These are phyloP conservation scores for Lycorma delicatula DNA, from an alignment of 1,140 invertebrate genomes.

Conservation along the genomic window DNA sequence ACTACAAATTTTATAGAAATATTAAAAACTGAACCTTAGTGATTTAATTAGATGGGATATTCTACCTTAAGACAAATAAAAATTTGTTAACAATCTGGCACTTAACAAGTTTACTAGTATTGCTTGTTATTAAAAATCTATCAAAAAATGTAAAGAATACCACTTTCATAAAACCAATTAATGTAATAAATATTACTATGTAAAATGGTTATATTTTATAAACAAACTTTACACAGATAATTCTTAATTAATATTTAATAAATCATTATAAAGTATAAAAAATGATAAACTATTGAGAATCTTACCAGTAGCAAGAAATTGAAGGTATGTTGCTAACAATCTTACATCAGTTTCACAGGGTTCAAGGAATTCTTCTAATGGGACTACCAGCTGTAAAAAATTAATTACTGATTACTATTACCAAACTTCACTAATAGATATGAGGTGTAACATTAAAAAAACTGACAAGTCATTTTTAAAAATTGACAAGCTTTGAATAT, in stretches of 20 bases:
- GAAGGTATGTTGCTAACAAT: slow-evolving; percentile 53
- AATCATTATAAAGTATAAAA: neutral
- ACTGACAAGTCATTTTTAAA: neutral
- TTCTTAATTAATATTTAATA: neutral
- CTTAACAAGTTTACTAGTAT: too few species aligned
- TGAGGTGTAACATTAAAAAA: neutral
- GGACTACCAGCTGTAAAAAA: slow-evolving; percentile 38
- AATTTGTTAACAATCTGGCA: too few species aligned
- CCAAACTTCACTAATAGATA: neutral
- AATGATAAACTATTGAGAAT: neutral
- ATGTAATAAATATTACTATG: neutral
- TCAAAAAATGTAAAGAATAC: neutral
- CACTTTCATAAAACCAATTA: neutral
- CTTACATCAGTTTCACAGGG: slow-evolving; percentile 56
- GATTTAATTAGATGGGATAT: too few species aligned
- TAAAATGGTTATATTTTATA: neutral
- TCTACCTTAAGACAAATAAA: too few species aligned
- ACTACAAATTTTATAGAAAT: too few species aligned
- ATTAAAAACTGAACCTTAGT: too few species aligned
- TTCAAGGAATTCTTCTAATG: slow-evolving; percentile 52
- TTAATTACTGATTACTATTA: slow-evolving; percentile 12
- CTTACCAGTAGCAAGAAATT: slow-evolving; percentile 45
- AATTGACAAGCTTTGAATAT: neutral
- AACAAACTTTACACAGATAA: neutral
- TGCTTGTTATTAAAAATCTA: neutral